Conservation (phyloP, 2,797 vertebrate species). For the Borostomias antarcticus region DNA sequence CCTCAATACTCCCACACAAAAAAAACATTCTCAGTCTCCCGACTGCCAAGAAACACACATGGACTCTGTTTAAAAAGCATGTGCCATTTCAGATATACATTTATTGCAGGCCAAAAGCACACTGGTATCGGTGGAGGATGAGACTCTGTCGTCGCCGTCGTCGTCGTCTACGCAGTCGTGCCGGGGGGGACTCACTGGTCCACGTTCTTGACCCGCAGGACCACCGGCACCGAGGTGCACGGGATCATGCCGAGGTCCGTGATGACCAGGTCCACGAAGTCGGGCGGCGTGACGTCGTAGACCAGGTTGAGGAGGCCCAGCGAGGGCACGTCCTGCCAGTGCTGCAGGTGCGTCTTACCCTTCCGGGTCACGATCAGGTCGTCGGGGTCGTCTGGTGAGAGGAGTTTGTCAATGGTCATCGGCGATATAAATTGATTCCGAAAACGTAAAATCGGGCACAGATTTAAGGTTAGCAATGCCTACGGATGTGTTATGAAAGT, state of each 20-base stretch:
- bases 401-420: background rate
- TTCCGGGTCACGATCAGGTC: slow-evolving; percentile 85
- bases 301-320: slow-evolving; percentile 93
- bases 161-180: background rate
- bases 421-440: no score
- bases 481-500: no score
- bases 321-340: slow-evolving; percentile 83
- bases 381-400: slow-evolving; percentile 85
- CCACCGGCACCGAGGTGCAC: slow-evolving; percentile 96
- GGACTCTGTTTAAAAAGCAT: slow-evolving; percentile 59
- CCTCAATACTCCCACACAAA: background rate
- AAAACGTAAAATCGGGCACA: no score
- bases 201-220: slow-evolving; percentile 93
- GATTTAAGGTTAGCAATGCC: no score
- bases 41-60: slow-evolving; percentile 40
- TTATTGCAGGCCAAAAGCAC: slow-evolving; percentile 76
- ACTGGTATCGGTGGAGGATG: slow-evolving; percentile 47
- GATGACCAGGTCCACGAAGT: slow-evolving; percentile 97
- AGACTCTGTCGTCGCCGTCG: no score
- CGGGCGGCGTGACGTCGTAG: slow-evolving; percentile 94
- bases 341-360: slow-evolving; percentile 78
- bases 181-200: slow-evolving; percentile 84
- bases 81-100: slow-evolving; percentile 71
- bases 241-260: slow-evolving; percentile 98
- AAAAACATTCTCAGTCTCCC: background rate